Base-by-base conservation (phyloP, 2,113 vertebrate species). In the Donacobius atricapilla region DNA sequence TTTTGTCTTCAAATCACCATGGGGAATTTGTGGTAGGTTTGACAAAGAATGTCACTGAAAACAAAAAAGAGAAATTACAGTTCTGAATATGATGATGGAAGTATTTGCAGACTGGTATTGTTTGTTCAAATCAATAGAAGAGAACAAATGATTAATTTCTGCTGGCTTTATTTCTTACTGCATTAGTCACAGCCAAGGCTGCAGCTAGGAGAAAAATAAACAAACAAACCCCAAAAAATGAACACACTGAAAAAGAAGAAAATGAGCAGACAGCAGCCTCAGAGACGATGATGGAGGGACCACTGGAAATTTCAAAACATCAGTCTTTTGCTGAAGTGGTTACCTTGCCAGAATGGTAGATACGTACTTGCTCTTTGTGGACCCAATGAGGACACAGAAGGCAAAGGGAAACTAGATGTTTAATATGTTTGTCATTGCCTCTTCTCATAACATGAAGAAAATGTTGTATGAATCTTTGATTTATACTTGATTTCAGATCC, bases 1-100 rank as follows among this genome's bases (percentile, higher is more conserved):
- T 80, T 92, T 56, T 94, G 37, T 90, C 85, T 94, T 94, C 75
- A 86, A 93, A 90, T 83, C 28, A 61, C 22, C 17, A 11, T 71
- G n/a, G 37, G 35, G 23, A 83, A 72, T 88, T 92, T 92, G 22
- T 80, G 50, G 60, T 57, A 61, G 40, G 24, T 79, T 93, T 88
- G 57, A 69, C 45, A 53, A 10, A 71, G 75, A 92, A 69, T 47
- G 21, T 57, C 53, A 83, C 66, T 39, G 14, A 64, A 69, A 87
- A 64, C 0, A 1, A 81, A 75, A 80, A 90, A 77, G 28, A 76
- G 40, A 85, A 80, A 69, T 73, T 86, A 45, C 24, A 50, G 2
- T 90, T 88, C 44, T 69, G 37, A 86, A 60, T 61, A 28, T 80
- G 71, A 61, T 53, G 73, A 91, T 0, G 4, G 37, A 85, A 84